Percentiles rank a stretch among this genome's conserved stretches.
phyloP scores from a whole-genome alignment of 1,140 invertebrate species.

The Micrasema minimum region DNA sequence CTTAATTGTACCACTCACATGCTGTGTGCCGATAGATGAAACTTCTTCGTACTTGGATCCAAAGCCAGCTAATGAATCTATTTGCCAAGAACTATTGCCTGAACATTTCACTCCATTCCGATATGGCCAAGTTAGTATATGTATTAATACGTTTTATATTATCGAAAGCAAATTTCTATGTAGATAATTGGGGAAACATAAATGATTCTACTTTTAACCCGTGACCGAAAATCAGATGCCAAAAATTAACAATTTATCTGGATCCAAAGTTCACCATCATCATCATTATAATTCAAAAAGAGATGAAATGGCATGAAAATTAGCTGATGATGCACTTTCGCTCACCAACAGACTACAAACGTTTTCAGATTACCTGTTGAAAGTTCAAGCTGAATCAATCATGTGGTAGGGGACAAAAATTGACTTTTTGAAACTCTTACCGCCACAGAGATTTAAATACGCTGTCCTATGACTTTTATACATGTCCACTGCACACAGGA shows the following conservation, averaged over 20 bases:
- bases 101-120: constrained; percentile 71
- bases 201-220: too few relatives aligned
- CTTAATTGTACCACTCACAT: constrained; percentile 80
- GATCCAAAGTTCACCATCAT: constrained; percentile 62
- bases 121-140: constrained; percentile 66
- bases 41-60: constrained; percentile 79
- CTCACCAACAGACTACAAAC: constrained; percentile 65
- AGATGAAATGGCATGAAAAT: constrained; percentile 67
- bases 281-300: constrained; percentile 62
- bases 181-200: too few relatives aligned
- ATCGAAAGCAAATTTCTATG: too few relatives aligned
- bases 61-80: constrained; percentile 74
- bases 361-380: constrained; percentile 64
- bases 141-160: too few relatives aligned
- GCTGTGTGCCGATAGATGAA: constrained; percentile 75
- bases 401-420: constrained; percentile 64
- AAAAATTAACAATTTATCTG: too few relatives aligned
- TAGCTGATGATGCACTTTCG: constrained; percentile 67
- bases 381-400: constrained; percentile 65
- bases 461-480: too few relatives aligned
- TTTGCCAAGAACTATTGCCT: constrained; percentile 76
- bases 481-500: too few relatives aligned
- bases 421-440: too few relatives aligned
- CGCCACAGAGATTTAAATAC: too few relatives aligned
- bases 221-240: constrained; percentile 63